Conservation (phyloP, 2,113 vertebrate genomes). For the Coregonus clupeaformis region DNA sequence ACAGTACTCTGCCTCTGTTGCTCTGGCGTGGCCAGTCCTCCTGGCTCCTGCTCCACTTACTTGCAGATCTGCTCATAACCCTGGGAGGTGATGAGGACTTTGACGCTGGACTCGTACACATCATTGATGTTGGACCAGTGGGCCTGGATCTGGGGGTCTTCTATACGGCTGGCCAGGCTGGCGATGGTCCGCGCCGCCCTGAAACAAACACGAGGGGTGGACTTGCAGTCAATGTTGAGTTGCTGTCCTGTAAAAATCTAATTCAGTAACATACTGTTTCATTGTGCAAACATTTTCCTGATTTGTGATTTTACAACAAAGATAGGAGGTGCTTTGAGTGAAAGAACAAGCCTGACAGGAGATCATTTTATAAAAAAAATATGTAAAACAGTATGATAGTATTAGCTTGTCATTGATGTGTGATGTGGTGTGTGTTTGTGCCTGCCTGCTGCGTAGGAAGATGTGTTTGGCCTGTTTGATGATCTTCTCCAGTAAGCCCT, state of each 20-base stretch:
- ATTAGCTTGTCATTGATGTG: not conserved
- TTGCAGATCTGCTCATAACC: conserved; percentile 99
- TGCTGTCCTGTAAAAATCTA: not conserved
- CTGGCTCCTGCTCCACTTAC: conserved; percentile 72
- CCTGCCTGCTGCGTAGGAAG: conserved; percentile 89
- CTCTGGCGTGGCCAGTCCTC: not conserved
- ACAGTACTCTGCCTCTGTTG: no score
- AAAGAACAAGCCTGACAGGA: not conserved
- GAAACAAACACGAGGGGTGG: conserved; percentile 12
- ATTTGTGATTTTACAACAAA: not conserved
- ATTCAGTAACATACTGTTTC: not conserved
- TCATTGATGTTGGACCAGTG: conserved; percentile 99
- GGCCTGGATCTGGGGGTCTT: conserved; percentile 97
- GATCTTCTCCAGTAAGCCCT: conserved; percentile 97
- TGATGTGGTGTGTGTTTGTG: not conserved
- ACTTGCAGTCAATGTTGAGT: not conserved
- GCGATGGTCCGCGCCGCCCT: conserved; percentile 95
- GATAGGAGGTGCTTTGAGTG: not conserved
- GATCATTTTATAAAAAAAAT: no score
- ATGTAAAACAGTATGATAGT: no score
- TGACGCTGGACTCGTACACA: conserved; percentile 97
- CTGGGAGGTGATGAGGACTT: conserved; percentile 97
- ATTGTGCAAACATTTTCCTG: not conserved
- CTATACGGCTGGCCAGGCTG: conserved; percentile 90
- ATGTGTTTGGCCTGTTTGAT: conserved; percentile 98